Evolutionary conservation across 2,113 vertebrate species (phyloP).

Genomic region (Microcebus murinus): DNA sequence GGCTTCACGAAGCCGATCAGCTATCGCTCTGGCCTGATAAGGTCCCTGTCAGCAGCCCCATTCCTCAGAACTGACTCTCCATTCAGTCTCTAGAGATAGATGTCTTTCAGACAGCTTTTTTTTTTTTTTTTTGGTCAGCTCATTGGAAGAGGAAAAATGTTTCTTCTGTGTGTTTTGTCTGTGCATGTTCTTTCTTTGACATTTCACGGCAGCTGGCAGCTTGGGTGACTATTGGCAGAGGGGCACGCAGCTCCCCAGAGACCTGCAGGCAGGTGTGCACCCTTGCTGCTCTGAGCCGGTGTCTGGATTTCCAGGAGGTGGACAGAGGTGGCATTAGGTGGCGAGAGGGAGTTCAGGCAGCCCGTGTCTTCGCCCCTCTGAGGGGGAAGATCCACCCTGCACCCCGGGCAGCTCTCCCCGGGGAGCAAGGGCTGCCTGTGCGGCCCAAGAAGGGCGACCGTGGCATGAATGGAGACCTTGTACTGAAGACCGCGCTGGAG

Average conservation of each 20-base stretch:
- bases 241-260: constrained; percentile 47
- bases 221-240: constrained; percentile 48
- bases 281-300: background rate
- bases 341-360: background rate
- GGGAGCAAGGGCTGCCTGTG: constrained; percentile 34
- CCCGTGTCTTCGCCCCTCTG: background rate
- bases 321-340: background rate
- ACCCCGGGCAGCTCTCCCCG: background rate
- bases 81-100: background rate
- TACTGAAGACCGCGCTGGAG: constrained; percentile 51
- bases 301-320: constrained; percentile 35
- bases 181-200: constrained; percentile 54
- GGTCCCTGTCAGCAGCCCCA: background rate
- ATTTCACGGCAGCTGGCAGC: constrained; percentile 63
- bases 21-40: too few relatives aligned
- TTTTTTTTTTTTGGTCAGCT: too few relatives aligned
- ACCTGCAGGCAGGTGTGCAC: constrained; percentile 16
- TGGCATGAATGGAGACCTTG: constrained; percentile 83
- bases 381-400: background rate
- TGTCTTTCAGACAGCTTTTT: background rate
- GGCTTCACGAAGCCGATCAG: background rate
- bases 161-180: background rate
- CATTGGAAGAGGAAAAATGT: background rate
- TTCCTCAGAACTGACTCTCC: background rate
- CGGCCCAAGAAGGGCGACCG: background rate